phyloP scores from a whole-genome alignment of 2,888 invertebrate genomes.

The Ophion ventricosus region DNA sequence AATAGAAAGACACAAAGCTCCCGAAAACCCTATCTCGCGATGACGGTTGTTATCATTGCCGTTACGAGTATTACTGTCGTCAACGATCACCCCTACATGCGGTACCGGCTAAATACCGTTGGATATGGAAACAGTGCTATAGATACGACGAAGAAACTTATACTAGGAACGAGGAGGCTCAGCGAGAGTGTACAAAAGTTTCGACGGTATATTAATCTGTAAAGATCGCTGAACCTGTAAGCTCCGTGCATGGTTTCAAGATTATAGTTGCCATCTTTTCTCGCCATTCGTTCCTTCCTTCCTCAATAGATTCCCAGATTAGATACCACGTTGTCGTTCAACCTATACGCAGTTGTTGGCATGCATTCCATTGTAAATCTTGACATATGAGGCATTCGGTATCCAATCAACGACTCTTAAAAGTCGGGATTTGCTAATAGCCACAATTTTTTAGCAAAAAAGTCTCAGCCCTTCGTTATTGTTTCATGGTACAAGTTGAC shows the following conservation, averaged over 20 bases:
- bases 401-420: background rate
- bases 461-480: background rate
- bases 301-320: constrained; percentile 55
- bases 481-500: too few species aligned
- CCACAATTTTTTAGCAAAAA: background rate
- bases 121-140: constrained; percentile 20
- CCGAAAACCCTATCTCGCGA: background rate
- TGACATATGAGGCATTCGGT: background rate
- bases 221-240: constrained; percentile 14
- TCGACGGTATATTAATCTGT: constrained; percentile 25
- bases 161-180: background rate
- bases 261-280: constrained; percentile 35
- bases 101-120: constrained; percentile 17
- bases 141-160: constrained; percentile 40
- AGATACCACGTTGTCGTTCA: constrained; percentile 23
- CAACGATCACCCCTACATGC: constrained; percentile 56
- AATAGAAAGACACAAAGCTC: constrained; percentile 26
- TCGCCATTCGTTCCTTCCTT: constrained; percentile 25
- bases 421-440: background rate
- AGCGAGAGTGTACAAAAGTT: constrained; percentile 30
- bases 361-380: background rate
- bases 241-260: background rate
- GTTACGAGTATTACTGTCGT: constrained; percentile 64
- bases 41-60: constrained; percentile 56
- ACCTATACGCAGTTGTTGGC: constrained; percentile 22